Percentiles rank a stretch among this genome's conserved stretches.
phyloP scores from a whole-genome alignment of 2,113 vertebrate genomes.

The Takifugu bimaculatus region DNA sequence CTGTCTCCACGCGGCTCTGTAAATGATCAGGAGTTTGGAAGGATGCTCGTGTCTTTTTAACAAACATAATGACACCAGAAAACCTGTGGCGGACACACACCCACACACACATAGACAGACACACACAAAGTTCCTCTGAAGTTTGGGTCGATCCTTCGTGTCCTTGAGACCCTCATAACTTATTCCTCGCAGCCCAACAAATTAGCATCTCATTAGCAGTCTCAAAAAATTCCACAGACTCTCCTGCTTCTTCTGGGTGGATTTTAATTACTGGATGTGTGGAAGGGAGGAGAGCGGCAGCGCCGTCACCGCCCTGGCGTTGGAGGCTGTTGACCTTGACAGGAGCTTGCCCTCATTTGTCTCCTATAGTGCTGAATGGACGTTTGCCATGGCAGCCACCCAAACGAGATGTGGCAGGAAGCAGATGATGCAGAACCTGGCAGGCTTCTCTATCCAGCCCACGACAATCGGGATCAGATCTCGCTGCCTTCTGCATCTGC shows the following conservation, averaged over 20 bases:
- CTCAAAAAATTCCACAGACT: conserved; percentile 50
- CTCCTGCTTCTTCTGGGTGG: conserved; percentile 36
- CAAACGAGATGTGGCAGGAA: conserved; percentile 62
- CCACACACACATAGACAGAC: conserved; percentile 13
- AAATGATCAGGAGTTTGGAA: conserved; percentile 40
- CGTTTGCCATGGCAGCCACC: conserved; percentile 53
- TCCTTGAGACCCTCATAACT: conserved; percentile 61
- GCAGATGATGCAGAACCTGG: conserved; percentile 44
- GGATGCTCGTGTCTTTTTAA: conserved; percentile 36
- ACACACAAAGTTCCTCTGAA: conserved; percentile 13
- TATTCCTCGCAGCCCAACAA: conserved; percentile 54
- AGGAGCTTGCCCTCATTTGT: conserved; percentile 51
- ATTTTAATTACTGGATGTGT: conserved; percentile 72
- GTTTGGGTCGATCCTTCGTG: conserved; percentile 19
- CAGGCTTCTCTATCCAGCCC: conserved; percentile 38
- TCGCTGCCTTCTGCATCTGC: conserved; percentile 43
- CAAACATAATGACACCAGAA: conserved; percentile 25
- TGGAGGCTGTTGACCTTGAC: conserved; percentile 61
- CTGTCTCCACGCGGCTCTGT: conserved; percentile 40
- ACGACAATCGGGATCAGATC: conserved; percentile 65
- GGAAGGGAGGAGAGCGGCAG: conserved; percentile 57
- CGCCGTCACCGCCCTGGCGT: conserved; percentile 35
- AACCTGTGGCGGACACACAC: conserved; percentile 4
- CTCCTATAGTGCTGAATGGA: conserved; percentile 64
- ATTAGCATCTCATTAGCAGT: conserved; percentile 71